A percentile compares a stretch with the other conserved stretches of the same genome.
These are phyloP conservation scores for Sebastes trivittatus DNA, from an alignment of 2,797 vertebrate species.

Conservation along the genomic window DNA sequence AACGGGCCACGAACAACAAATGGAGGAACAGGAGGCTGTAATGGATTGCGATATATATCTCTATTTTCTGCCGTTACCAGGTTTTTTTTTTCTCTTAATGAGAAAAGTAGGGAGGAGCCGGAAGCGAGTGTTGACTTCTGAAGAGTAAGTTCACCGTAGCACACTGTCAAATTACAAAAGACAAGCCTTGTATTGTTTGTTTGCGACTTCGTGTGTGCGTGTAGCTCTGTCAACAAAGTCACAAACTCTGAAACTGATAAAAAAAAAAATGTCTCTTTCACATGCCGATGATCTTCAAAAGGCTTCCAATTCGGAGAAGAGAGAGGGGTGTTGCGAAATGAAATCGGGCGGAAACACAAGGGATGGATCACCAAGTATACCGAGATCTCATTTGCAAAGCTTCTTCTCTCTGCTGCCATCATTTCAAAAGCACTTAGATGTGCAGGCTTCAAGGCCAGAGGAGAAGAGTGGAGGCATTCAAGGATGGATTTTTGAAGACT, in stretches of 20 bases:
- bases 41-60: slow-evolving; percentile 50
- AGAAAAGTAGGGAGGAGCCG: slow-evolving; percentile 15
- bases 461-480: slow-evolving; percentile 55
- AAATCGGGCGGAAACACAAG: slow-evolving; percentile 54
- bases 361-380: slow-evolving; percentile 54
- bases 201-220: neutral
- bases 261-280: slow-evolving; percentile 43
- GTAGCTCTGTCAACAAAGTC: slow-evolving; percentile 30
- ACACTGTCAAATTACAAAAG: slow-evolving; percentile 22
- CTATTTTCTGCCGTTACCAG: slow-evolving; percentile 32
- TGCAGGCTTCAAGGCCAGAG: slow-evolving; percentile 67
- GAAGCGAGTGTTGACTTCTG: neutral
- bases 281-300: slow-evolving; percentile 65
- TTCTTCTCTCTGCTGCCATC: slow-evolving; percentile 57
- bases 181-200: slow-evolving; percentile 27
- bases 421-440: slow-evolving; percentile 77
- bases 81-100: slow-evolving; percentile 21
- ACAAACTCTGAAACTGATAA: slow-evolving; percentile 39
- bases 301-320: slow-evolving; percentile 24
- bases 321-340: slow-evolving; percentile 17
- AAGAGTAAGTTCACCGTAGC: slow-evolving; percentile 8
- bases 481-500: slow-evolving; percentile 64
- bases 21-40: slow-evolving; percentile 49
- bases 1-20: slow-evolving; percentile 50
- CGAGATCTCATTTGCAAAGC: slow-evolving; percentile 73